Evolutionary conservation across 2,113 vertebrate species (phyloP).

Genomic region (Aix galericulata): DNA sequence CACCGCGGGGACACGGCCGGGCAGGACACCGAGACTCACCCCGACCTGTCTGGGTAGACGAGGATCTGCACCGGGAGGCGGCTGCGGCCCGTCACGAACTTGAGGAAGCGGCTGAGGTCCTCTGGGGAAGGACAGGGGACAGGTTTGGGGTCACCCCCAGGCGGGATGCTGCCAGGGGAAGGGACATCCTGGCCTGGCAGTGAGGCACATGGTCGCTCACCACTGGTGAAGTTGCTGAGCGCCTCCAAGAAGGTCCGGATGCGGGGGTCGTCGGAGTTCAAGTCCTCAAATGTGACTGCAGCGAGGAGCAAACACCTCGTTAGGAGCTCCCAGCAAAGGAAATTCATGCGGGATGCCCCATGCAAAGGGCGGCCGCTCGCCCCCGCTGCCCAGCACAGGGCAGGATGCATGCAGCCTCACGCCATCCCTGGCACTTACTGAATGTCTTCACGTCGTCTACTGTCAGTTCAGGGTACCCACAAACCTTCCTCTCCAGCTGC

Average conservation of each 20-base stretch:
- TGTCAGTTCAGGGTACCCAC: conserved; percentile 90
- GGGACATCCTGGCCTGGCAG: background rate
- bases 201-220: conserved; percentile 69
- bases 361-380: rapidly evolving
- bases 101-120: conserved; percentile 95
- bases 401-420: background rate
- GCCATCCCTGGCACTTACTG: conserved; percentile 68
- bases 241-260: conserved; percentile 91
- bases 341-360: background rate
- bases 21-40: conserved; percentile 67
- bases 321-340: background rate
- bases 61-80: conserved; percentile 92
- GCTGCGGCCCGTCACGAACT: conserved; percentile 94
- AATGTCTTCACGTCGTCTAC: conserved; percentile 87
- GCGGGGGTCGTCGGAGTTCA: conserved; percentile 80
- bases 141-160: background rate
- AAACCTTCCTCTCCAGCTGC: conserved; percentile 93
- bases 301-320: background rate
- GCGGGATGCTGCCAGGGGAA: background rate
- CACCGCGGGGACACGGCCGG: background rate
- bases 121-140: conserved; percentile 74
- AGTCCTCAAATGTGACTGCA: conserved; percentile 88
- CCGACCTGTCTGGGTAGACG: conserved; percentile 86
- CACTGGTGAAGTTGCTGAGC: conserved; percentile 92
- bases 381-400: background rate